phyloP scores from a whole-genome alignment of 2,797 vertebrate genomes.

The Meriones psammophilus region DNA sequence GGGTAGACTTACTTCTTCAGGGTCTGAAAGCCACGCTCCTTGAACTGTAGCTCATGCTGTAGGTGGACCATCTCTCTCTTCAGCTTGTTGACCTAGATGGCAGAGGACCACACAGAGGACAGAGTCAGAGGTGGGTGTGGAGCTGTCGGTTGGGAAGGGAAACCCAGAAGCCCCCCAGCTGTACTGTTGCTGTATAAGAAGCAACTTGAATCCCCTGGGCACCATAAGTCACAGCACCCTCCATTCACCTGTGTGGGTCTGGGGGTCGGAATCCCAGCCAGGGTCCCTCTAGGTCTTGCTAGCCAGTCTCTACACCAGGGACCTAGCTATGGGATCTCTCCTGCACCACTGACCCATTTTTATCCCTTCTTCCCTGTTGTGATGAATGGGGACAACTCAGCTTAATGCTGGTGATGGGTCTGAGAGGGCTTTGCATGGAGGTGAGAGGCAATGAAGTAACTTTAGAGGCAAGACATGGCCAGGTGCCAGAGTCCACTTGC shows the following conservation, averaged over 20 bases:
- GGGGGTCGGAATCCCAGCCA: not conserved
- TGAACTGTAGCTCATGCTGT: conserved; percentile 97
- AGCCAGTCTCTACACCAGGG: not conserved
- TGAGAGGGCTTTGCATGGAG: not conserved
- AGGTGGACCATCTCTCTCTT: conserved; percentile 97
- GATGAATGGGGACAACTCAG: not conserved
- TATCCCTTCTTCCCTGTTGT: not conserved
- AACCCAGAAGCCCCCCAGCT: not conserved
- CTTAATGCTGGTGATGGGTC: not conserved
- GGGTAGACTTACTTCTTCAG: conserved; percentile 94
- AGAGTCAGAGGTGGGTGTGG: not conserved
- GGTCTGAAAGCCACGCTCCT: conserved; percentile 97
- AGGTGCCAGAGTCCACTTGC: not conserved
- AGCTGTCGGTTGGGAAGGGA: not conserved
- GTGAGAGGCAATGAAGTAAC: not conserved
- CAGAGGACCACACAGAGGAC: not conserved
- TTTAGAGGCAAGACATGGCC: not conserved
- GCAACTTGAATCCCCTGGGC: not conserved
- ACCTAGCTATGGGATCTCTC: not conserved
- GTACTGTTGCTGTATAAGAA: not conserved
- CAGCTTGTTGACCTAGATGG: conserved; percentile 95
- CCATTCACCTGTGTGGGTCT: not conserved
- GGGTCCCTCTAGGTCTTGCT: not conserved
- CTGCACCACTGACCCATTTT: not conserved
- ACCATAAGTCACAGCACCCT: not conserved